A percentile compares a stretch with the other conserved stretches of the same genome.
These are phyloP conservation scores for Cephus spinipes DNA, from an alignment of 2,888 invertebrate species.

Conservation along the genomic window DNA sequence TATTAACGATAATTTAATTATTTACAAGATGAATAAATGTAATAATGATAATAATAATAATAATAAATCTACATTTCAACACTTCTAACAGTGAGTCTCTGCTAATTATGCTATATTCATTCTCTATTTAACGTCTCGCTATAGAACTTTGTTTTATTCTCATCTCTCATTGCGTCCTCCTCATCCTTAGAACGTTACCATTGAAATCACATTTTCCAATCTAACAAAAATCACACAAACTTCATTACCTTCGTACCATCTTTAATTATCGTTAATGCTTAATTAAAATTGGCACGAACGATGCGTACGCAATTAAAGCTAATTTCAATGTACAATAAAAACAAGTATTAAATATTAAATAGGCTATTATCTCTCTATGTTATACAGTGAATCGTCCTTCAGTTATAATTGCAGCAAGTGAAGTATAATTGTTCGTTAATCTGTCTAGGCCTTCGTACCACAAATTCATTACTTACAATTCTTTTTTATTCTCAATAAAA, in stretches of 20 bases:
- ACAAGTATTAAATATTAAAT: conserved; percentile 22
- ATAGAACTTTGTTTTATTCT: neutral
- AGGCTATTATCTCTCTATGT: conserved; percentile 18
- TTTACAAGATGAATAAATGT: conserved; percentile 11
- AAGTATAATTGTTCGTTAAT: neutral
- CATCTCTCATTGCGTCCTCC: neutral
- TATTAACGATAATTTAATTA: conserved; percentile 23
- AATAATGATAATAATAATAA: neutral
- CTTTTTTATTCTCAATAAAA: neutral
- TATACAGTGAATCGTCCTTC: conserved; percentile 11
- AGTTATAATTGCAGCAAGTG: conserved; percentile 6
- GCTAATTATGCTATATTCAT: conserved; percentile 14
- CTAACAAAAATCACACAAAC: conserved; percentile 22
- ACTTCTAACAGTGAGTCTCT: conserved; percentile 19
- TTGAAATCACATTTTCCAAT: conserved; percentile 21
- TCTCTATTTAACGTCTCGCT: neutral
- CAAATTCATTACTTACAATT: neutral
- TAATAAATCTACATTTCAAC: conserved; percentile 19
- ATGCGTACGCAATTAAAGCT: conserved; percentile 19
- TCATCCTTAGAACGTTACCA: neutral
- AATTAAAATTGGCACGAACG: conserved; percentile 20
- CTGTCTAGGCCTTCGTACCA: neutral
- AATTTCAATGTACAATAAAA: conserved; percentile 20
- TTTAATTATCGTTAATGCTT: conserved; percentile 13
- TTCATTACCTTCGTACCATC: conserved; percentile 13